Percentiles rank a stretch among this genome's conserved stretches.
phyloP scores from a whole-genome alignment of 2,797 vertebrate genomes.

The Anomalospiza imberbis region DNA sequence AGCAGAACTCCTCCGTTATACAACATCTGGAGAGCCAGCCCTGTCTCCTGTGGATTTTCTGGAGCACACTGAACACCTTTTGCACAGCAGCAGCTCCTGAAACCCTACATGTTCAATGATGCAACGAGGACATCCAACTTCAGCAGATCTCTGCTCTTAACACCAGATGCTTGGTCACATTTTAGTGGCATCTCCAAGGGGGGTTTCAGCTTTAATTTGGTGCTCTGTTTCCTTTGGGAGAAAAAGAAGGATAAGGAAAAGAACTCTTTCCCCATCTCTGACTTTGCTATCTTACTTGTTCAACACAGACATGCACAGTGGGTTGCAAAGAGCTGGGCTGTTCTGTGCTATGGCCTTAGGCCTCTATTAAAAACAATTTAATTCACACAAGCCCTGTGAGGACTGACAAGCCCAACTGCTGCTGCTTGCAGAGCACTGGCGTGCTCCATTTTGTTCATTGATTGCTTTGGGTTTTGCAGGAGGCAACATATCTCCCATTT shows the following conservation, averaged over 20 bases:
- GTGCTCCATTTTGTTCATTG: constrained; percentile 41
- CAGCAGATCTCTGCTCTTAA: background rate
- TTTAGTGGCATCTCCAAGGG: background rate
- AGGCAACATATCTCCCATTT: background rate
- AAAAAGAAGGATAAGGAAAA: background rate
- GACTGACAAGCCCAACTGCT: constrained; percentile 50
- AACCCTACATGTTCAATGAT: background rate
- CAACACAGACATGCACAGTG: background rate
- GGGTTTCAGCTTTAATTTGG: background rate
- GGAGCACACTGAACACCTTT: background rate
- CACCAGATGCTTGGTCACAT: constrained; percentile 6
- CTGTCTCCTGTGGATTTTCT: background rate
- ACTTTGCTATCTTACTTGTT: background rate
- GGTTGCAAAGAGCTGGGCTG: constrained; percentile 42
- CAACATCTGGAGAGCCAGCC: fast-evolving
- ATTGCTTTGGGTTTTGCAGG: constrained; percentile 39
- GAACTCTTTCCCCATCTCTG: background rate
- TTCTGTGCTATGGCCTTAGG: constrained; percentile 45
- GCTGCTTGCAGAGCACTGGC: background rate
- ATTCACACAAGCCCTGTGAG: constrained; percentile 51
- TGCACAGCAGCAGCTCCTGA: background rate
- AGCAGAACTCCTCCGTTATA: background rate
- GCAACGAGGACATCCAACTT: background rate
- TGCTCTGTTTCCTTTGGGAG: background rate
- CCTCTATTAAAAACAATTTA: constrained; percentile 60